Percentiles rank a stretch among this genome's conserved stretches.
These are phyloP conservation scores for Metacarcinus magister DNA, from an alignment of 2,888 invertebrate genomes.

Conservation along the genomic window DNA sequence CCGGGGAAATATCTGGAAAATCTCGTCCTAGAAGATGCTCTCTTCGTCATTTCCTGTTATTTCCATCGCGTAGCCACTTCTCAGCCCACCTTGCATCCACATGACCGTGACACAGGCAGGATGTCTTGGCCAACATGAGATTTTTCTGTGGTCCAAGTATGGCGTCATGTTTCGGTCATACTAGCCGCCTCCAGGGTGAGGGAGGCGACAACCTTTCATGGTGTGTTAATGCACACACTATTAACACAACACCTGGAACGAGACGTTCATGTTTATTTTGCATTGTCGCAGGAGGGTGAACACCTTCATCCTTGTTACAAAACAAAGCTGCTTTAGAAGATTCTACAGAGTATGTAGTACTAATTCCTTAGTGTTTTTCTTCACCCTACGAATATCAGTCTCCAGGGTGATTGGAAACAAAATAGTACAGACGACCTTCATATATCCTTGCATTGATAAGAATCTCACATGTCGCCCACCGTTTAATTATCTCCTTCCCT, in stretches of 20 bases:
- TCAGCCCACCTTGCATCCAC: neutral
- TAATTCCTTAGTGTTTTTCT: neutral
- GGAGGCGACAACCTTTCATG: neutral
- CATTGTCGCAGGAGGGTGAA: neutral
- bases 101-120: slow-evolving; percentile 26
- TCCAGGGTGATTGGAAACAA: neutral
- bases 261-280: neutral
- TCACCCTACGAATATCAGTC: neutral
- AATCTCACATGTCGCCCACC: neutral
- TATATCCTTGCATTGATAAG: neutral
- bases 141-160: neutral
- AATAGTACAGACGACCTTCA: neutral
- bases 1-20: slow-evolving; percentile 54
- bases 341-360: neutral
- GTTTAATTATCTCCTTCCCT: neutral
- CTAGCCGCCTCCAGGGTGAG: neutral
- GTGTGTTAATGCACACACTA: neutral
- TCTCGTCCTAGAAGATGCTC: slow-evolving; percentile 38
- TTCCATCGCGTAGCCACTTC: neutral
- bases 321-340: too few species aligned
- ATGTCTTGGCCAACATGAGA: slow-evolving; percentile 36
- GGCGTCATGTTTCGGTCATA: neutral
- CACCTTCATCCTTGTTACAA: neutral
- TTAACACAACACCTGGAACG: neutral
- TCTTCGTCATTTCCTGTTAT: slow-evolving; percentile 61